Evolutionary conservation across 1,140 invertebrate genomes (phyloP), one percentile per base, ranked within the genome.

Genomic region (Holcopasites calliopsidis): DNA sequence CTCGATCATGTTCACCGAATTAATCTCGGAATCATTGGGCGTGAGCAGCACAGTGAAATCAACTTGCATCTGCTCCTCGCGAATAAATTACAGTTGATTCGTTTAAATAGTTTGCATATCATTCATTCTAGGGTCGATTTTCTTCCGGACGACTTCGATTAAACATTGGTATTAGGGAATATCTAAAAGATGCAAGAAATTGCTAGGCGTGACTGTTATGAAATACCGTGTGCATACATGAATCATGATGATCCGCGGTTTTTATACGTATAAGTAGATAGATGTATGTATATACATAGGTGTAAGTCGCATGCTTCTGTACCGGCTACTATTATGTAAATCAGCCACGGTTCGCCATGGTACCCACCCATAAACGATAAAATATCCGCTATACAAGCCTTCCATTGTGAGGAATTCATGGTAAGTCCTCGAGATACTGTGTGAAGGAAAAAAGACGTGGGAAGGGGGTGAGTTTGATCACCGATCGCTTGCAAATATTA

Each of bases 321-420:
- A 72, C 65, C 69, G 61, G 62, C 75, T 62, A 85, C 81, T 85
- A 83, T 86, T 84, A 83, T 86, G 85, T 73, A 86, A 86, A 86
- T 86, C 65, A 82, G 52, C 57, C 55, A 47, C 60, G 61, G 75
- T 50, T 77, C 68, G 65, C 69, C 68, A 49, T 60, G 69, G 47
- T 82, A 77, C 75, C 74, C 68, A 58, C 54, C 72, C 62, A 76
- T 75, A 58, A 75, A 38, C 79, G 84, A 86, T 85, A 85, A 85
- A 84, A 77, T 82, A 86, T 85, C 77, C 77, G 72, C 72, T 75
- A 76, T 72, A 80, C 66, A 62, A 73, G 64, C 55, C 44, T 77
- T 66, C 81, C 72, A 79, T 85, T 82, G 83, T 85, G 73, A 65
- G 62, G 69, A 71, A 81, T 68, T 66, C 70, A 66, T 55, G 68